Percentiles rank a stretch among this genome's conserved stretches.
phyloP scores from a whole-genome alignment of 2,888 invertebrate genomes.

The Calameuta idolon region DNA sequence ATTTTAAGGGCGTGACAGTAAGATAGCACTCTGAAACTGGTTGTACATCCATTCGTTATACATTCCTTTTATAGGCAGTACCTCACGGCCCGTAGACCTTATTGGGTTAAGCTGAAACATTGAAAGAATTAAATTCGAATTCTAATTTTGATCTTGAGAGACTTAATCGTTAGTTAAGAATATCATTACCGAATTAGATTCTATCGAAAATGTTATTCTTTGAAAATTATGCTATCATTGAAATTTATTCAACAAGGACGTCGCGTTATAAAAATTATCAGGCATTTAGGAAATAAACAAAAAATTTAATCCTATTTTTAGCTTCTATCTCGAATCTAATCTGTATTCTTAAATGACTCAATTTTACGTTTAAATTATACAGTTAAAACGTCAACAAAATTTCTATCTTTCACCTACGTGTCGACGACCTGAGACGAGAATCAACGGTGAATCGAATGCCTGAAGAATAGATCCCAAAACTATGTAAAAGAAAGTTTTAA shows the following conservation, averaged over 20 bases:
- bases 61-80: no score
- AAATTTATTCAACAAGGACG: no score
- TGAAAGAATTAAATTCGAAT: neutral
- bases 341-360: neutral
- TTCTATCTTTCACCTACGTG: neutral
- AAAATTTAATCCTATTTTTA: neutral
- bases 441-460: neutral
- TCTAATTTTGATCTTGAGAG: neutral
- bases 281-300: no score
- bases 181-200: neutral
- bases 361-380: neutral
- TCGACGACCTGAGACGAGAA: neutral
- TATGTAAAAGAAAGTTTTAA: neutral
- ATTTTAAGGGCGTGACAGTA: neutral
- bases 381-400: neutral
- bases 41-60: neutral
- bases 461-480: neutral
- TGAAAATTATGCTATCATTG: no score
- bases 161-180: neutral
- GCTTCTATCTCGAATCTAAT: neutral
- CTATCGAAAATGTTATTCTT: neutral
- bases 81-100: no score
- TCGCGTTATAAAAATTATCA: no score
- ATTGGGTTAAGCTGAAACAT: neutral
- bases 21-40: neutral